These are phyloP conservation scores for Kryphioiulus occultus DNA, from an alignment of 2,888 invertebrate species.

Conservation along the genomic window DNA sequence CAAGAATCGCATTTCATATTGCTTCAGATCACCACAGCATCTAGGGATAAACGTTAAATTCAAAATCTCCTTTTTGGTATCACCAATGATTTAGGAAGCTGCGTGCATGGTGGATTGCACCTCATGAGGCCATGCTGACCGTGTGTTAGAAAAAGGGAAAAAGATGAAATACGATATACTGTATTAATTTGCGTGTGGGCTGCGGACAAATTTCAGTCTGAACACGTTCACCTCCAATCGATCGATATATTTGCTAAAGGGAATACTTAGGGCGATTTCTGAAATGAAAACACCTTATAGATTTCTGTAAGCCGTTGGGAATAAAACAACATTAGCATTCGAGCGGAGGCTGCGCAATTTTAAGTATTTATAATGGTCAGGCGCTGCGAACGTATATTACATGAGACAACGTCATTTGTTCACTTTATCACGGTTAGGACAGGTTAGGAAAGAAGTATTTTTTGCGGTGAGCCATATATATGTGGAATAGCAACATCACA, in stretches of 20 bases:
- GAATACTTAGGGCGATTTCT: conserved; percentile 6
- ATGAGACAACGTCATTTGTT: neutral
- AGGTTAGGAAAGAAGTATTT: neutral
- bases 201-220: neutral
- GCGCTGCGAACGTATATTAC: neutral
- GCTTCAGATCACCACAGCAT: neutral
- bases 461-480: neutral
- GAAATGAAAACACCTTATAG: conserved; percentile 31
- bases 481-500: neutral
- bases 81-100: neutral
- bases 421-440: neutral
- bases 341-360: neutral
- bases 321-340: conserved; percentile 19
- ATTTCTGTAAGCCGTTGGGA: neutral
- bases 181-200: conserved; percentile 13
- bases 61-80: neutral
- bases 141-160: neutral
- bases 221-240: conserved; percentile 30
- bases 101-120: neutral
- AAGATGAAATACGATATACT: conserved; percentile 26
- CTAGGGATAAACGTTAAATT: neutral
- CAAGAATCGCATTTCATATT: neutral
- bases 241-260: conserved; percentile 17
- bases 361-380: conserved; percentile 9
- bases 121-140: neutral